Base-by-base conservation (phyloP, 2,797 vertebrate species). In the Propithecus deckenii region DNA sequence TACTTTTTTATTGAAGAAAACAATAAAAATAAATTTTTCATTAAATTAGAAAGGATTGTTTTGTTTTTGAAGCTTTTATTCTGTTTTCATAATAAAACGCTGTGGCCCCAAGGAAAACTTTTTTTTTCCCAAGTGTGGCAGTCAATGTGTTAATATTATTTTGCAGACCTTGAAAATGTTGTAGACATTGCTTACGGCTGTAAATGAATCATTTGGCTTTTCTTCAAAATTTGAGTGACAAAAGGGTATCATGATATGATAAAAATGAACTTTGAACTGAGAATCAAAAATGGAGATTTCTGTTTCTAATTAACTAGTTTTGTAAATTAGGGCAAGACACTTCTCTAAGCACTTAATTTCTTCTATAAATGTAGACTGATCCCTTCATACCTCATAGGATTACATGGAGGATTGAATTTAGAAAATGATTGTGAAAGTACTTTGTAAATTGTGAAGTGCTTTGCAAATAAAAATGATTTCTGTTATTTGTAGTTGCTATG, bases 291-390 rank as follows among this genome's bases (percentile, higher is more conserved):
- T 83, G 38, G 80, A 89, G 55, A 55, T 86, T 88, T 96, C 48
- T 96, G 10, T 96, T 80, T 72, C 50, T 84, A 63, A 23, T 67
- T 93, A 84, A 83, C 35, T 65, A 14, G 23, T 71, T 92, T 88
- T 75, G 18, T 84, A 93, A 85, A 25, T 25, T 52, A 83, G 46
- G 55, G 38, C 30, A 41, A 63, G 57, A 87, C 7, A 48, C 28
- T 87, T 97, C 43, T 89, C 59, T 48, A 80, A 89, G n/a, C 67
- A 63, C 32, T 95, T 79, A 89, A 52, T 93, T 95, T 96, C 35
- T 94, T 91, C 18, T 38, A 18, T 65, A 52, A 94, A 94, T 76
- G 48, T 18, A 81, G 7, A 30, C 81, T 88, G 25, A 28, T 75
- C 48, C 20, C 67, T 88, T 88, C 8, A 48, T 89, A 48, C 35